Percentiles rank a stretch among this genome's conserved stretches.
Conservation (phyloP, 1,140 invertebrate species). For the Acromyrmex echinatior region DNA sequence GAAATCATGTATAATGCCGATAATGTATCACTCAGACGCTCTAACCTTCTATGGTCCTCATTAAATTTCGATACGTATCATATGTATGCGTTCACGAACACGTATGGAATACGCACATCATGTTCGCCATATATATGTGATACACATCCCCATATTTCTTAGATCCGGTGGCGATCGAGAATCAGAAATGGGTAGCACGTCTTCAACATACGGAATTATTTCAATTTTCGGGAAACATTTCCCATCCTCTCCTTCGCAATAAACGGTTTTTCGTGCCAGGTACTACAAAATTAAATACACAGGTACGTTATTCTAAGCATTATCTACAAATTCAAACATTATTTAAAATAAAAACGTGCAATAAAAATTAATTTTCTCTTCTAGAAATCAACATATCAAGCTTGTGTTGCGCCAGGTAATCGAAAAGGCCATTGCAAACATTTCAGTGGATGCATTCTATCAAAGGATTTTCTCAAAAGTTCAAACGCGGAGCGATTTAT, state of each 20-base stretch:
- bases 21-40: conserved; percentile 28
- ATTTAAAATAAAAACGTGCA: conserved; percentile 3
- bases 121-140: neutral
- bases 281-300: neutral
- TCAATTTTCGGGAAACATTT: conserved; percentile 11
- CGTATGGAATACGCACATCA: neutral
- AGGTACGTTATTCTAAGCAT: neutral
- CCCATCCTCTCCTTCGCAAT: neutral
- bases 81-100: neutral
- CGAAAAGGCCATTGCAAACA: conserved; percentile 89
- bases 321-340: neutral
- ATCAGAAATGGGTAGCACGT: conserved; percentile 1
- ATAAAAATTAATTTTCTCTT: neutral
- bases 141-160: neutral
- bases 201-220: neutral
- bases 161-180: neutral
- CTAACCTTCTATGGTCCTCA: conserved; percentile 17
- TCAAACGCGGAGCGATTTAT: conserved; percentile 87
- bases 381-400: conserved; percentile 34
- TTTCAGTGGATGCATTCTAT: conserved; percentile 88
- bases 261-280: neutral
- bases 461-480: conserved; percentile 85
- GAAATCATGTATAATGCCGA: conserved; percentile 8
- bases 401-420: conserved; percentile 88
- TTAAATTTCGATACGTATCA: conserved; percentile 33